These are phyloP conservation scores for Porites lutea DNA, from an alignment of 64 coral and sea anemone genomes.

Conservation along the genomic window DNA sequence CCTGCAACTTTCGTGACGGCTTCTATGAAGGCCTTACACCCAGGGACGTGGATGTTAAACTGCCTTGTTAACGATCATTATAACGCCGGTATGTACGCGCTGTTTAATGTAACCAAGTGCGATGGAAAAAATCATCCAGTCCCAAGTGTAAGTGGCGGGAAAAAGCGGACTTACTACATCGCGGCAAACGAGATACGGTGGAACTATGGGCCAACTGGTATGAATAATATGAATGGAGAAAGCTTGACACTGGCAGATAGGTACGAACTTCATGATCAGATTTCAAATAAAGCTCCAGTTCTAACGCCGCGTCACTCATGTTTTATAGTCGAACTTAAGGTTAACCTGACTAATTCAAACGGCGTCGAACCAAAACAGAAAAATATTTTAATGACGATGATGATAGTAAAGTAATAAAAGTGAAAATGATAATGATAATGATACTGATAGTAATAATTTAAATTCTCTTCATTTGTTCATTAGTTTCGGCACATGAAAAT, in stretches of 20 bases:
- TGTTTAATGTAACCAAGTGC: constrained; percentile 82
- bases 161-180: constrained; percentile 84
- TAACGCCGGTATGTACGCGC: constrained; percentile 85
- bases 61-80: constrained; percentile 92
- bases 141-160: constrained; percentile 35
- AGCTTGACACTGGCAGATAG: constrained; percentile 54
- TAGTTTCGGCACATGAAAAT: no score
- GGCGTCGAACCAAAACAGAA: no score
- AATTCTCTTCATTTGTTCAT: no score
- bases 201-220: constrained; percentile 87
- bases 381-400: no score
- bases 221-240: constrained; percentile 74
- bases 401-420: no score
- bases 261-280: constrained; percentile 9
- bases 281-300: no score
- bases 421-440: no score
- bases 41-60: constrained; percentile 90
- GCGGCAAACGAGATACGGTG: constrained; percentile 88
- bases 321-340: no score
- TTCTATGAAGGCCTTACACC: constrained; percentile 79
- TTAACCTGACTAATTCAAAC: no score
- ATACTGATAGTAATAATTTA: no score
- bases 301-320: no score
- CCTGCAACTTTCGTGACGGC: constrained; percentile 90
- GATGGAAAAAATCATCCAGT: constrained; percentile 12